phyloP scores from a whole-genome alignment of 2,113 vertebrate genomes.

The Hemiprocne comata region DNA sequence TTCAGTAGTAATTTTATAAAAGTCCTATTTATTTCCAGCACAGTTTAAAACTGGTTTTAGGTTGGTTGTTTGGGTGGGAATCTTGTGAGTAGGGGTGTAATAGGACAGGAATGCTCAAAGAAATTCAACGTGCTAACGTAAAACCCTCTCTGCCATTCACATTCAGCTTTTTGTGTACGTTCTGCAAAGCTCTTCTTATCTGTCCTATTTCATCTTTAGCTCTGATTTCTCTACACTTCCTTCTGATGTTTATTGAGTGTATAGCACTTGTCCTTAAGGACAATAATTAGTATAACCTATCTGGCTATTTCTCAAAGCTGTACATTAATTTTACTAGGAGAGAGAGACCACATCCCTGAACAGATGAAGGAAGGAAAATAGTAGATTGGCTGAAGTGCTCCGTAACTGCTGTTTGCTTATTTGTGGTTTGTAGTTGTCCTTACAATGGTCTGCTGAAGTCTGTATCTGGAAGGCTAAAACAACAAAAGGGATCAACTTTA shows the following conservation, averaged over 20 bases:
- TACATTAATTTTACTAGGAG: neutral
- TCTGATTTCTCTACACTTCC: neutral
- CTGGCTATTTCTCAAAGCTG: neutral
- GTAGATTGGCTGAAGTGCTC: neutral
- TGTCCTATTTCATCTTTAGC: neutral
- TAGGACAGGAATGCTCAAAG: neutral
- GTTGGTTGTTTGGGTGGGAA: neutral
- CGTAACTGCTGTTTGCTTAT: rapidly evolving
- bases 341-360: neutral
- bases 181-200: neutral
- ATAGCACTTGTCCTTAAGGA: neutral
- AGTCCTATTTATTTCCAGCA: neutral
- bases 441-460: neutral
- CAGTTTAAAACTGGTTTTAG: neutral
- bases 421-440: neutral
- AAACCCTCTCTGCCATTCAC: neutral
- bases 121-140: neutral
- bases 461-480: neutral
- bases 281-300: neutral
- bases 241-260: neutral
- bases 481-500: neutral
- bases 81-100: neutral
- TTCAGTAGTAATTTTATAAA: neutral
- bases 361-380: neutral
- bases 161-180: neutral